Evolutionary conservation across 2,888 invertebrate species (phyloP), one percentile per base, ranked within the genome.

Genomic region (Chorisops tibialis): DNA sequence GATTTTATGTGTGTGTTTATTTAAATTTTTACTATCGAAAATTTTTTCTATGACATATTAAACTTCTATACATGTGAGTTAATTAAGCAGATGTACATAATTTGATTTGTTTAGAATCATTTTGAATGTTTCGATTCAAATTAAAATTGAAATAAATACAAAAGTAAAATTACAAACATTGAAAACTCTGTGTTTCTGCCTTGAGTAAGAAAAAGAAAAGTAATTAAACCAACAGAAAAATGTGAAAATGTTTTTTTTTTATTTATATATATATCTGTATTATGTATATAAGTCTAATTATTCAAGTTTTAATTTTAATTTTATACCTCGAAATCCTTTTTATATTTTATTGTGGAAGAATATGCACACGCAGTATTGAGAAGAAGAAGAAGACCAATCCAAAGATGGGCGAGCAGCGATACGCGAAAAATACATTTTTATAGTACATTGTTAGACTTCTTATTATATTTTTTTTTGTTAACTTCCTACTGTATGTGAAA

Each of bases 291-390:
- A 38, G 30, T 48, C 48, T 18, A 59, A 59, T 48, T 48, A 48
- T 48, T 19, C 18, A 19, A 47, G 12, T 19, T 47, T 47, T 16
- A 49, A 49, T 49, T 38, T 60, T 21, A 60, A 60, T 49, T 48
- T 60, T 60, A 39, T 78, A 78, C 78, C 78, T 78, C 78, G 75
- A 78, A 78, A 76, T 78, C 78, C 78, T 78, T 75, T 73, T 70
- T 68, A 59, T 56, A 41, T 56, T 45, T 45, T 56, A 45, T 56
- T 56, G 56, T 43, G 45, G 56, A 63, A 62, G 62, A 60, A 58
- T 61, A 54, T 58, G 52, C 67, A 68, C 67, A 67, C 67, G 65
- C 66, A 56, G 65, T 59, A 48, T 63, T 61, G 63, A 52, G 65
- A 65, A 64, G 67, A 65, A 68, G 68, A 70, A 69, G 70, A 71